Percentiles rank a stretch among this genome's conserved stretches.
Evolutionary conservation across 2,797 vertebrate genomes (phyloP).

Genomic region (Pipistrellus nathusii): DNA sequence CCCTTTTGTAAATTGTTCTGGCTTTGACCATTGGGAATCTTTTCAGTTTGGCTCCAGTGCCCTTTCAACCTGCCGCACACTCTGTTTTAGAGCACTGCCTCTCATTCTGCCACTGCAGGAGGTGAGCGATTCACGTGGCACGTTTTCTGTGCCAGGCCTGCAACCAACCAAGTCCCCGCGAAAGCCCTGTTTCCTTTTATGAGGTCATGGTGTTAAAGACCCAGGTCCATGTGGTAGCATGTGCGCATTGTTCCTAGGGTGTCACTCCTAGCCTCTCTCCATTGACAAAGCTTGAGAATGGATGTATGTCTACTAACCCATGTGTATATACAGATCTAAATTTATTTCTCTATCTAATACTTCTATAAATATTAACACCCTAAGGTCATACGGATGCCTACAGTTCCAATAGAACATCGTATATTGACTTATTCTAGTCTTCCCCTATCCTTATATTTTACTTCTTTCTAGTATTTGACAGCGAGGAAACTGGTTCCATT

Average conservation of each 20-base stretch:
- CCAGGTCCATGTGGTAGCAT: neutral
- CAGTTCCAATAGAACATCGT: neutral
- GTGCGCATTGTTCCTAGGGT: neutral
- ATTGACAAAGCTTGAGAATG: neutral
- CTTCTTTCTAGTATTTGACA: neutral
- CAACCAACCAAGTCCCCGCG: neutral
- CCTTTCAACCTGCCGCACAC: neutral
- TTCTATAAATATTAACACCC: neutral
- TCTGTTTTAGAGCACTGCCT: neutral
- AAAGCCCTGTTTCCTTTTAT: neutral
- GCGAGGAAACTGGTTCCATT: neutral
- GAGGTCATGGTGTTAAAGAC: neutral
- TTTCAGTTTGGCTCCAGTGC: neutral
- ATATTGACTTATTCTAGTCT: neutral
- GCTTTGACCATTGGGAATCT: neutral
- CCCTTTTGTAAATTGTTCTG: neutral
- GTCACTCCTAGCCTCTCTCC: neutral
- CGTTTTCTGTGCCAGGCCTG: neutral
- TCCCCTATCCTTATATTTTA: neutral
- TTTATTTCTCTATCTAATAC: neutral
- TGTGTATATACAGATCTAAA: neutral
- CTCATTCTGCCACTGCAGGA: neutral
- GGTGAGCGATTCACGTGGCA: neutral
- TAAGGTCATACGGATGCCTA: neutral
- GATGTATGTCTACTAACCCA: neutral